Base-by-base conservation (phyloP, 2,797 vertebrate species). In the Phoeniculus purpureus region DNA sequence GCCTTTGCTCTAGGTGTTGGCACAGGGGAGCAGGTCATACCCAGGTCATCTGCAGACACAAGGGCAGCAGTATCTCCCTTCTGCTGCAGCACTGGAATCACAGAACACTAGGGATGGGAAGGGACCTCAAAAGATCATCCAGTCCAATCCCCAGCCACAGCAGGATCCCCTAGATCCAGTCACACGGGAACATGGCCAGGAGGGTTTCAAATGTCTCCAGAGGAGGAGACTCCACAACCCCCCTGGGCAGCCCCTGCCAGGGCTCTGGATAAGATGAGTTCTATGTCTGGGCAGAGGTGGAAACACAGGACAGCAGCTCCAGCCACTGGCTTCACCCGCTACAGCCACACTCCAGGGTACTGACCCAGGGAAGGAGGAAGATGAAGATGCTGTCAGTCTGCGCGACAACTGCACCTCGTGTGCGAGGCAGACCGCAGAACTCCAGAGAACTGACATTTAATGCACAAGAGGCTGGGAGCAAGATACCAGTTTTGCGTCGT, bases 371-470 rank as follows among this genome's bases (percentile, higher is more conserved):
- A 70, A 85, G 80, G 45, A 92, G 61, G 45, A 93, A 82, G 48
- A 73, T 29, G 37, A 73, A 83, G 75, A 92, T 55, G 85, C 29
- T n/a, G 84, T 79, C 47, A 60, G 45, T 47, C 78, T 40, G 56
- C 76, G 27, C 25, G 88, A 80, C 26, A 85, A 89, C 76, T 96
- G 77, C 72, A 87, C 72, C 47, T 74, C 75, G 71, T 81, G 72
- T 75, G 86, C 58, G 81, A 70, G 18, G 81, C 52, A 94, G 47
- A 68, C 76, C 78, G 52, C 60, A 92, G 92, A 92, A 94, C 61
- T 75, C 78, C 80, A 80, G 58, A 75, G 82, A 94, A 88, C 66
- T 93, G 81, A 85, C 88, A 93, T 92, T 89, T 93, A 90, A 87
- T 74, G 82, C 56, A 91, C 2, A 60, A 93, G 65, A 92, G 54